Evolutionary conservation across 2,888 invertebrate species (phyloP).

Genomic region (Biston betularia): DNA sequence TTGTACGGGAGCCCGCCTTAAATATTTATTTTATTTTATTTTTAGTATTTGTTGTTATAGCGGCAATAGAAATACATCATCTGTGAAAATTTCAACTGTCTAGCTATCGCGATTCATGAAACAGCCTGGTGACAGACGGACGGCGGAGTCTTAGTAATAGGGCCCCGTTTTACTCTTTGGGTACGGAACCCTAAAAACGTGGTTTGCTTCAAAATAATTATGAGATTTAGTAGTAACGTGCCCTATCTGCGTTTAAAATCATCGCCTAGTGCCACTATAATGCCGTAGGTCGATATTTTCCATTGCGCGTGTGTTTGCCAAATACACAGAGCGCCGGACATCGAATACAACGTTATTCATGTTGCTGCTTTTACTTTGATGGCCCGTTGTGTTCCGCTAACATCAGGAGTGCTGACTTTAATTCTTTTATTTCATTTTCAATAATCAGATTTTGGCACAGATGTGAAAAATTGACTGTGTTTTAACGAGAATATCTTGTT

Average conservation of each 20-base stretch:
- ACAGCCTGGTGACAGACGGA: too few relatives aligned
- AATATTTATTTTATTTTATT: too few relatives aligned
- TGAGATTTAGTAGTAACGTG: not conserved
- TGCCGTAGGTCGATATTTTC: slow-evolving; percentile 17
- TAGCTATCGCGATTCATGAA: too few relatives aligned
- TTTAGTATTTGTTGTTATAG: too few relatives aligned
- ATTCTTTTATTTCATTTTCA: not conserved
- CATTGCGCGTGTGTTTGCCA: slow-evolving; percentile 23
- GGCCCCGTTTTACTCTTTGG: too few relatives aligned
- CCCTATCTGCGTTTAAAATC: not conserved
- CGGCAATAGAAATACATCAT: too few relatives aligned
- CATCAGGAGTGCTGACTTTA: not conserved
- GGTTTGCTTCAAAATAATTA: not conserved
- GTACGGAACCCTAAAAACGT: too few relatives aligned
- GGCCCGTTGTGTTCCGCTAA: not conserved
- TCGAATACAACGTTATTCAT: slow-evolving; percentile 3
- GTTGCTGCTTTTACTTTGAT: not conserved
- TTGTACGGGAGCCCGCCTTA: too few relatives aligned
- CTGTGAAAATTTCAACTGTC: too few relatives aligned
- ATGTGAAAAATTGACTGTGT: not conserved
- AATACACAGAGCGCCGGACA: slow-evolving; percentile 6
- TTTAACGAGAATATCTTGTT: too few relatives aligned
- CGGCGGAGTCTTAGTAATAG: too few relatives aligned
- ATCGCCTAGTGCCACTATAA: not conserved
- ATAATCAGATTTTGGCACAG: not conserved